Conservation (phyloP, 2,888 invertebrate species). For the Xylota sylvarum region DNA sequence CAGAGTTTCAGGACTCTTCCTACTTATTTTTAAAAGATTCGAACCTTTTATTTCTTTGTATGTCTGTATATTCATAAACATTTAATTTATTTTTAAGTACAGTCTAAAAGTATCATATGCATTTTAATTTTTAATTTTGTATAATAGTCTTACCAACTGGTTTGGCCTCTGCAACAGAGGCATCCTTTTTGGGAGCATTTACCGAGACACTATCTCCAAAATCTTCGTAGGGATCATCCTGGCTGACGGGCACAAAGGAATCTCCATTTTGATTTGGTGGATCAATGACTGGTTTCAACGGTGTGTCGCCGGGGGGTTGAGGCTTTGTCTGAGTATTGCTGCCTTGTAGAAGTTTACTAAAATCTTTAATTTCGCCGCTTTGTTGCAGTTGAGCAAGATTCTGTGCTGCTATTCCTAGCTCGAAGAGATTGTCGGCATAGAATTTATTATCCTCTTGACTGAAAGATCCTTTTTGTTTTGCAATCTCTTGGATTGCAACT, state of each 20-base stretch:
- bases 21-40: no score
- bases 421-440: constrained; percentile 87
- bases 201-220: constrained; percentile 84
- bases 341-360: constrained; percentile 85
- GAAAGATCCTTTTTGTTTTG: constrained; percentile 87
- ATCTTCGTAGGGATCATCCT: constrained; percentile 83
- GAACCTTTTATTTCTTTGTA: no score
- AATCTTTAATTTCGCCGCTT: constrained; percentile 86
- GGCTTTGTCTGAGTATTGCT: constrained; percentile 48
- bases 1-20: no score
- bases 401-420: constrained; percentile 87
- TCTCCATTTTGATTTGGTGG: constrained; percentile 35
- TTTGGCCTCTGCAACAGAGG: constrained; percentile 91
- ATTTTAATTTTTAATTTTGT: neutral
- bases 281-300: constrained; percentile 1
- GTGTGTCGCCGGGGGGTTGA: constrained; percentile 35
- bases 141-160: constrained; percentile 88
- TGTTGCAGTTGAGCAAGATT: constrained; percentile 86
- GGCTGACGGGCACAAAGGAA: constrained; percentile 25
- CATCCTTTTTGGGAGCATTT: constrained; percentile 86
- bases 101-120: neutral
- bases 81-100: no score
- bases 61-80: no score
- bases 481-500: constrained; percentile 87
- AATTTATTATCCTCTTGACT: constrained; percentile 86